Evolutionary conservation across 2,113 vertebrate species (phyloP).

Genomic region (Eretmochelys imbricata): DNA sequence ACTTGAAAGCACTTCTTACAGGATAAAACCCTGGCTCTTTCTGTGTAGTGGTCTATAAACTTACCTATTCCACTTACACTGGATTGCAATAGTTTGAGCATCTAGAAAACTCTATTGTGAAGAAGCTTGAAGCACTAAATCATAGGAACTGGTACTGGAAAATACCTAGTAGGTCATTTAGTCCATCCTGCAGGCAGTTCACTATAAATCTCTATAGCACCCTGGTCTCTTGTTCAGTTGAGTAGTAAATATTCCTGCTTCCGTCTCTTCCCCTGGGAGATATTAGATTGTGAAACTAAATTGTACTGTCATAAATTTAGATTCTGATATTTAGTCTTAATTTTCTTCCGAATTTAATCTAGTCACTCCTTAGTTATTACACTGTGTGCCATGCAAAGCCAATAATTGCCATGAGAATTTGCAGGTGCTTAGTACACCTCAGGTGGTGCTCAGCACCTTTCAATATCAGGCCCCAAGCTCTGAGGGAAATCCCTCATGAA

Average conservation of each 20-base stretch:
- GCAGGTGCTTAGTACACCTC: neutral
- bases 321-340: slow-evolving; percentile 2
- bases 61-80: neutral
- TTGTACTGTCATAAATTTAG: neutral
- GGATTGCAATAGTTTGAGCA: neutral
- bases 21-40: neutral
- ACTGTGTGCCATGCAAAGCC: neutral
- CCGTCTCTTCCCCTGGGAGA: neutral
- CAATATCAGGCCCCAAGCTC: neutral
- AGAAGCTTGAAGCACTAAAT: slow-evolving; percentile 21
- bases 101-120: neutral
- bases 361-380: neutral
- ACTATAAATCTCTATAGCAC: slow-evolving; percentile 14
- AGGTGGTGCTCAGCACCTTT: neutral
- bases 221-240: neutral
- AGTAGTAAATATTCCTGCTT: neutral
- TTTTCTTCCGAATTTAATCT: neutral
- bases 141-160: neutral
- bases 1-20: neutral
- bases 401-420: neutral
- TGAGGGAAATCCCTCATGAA: neutral
- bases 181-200: neutral
- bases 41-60: neutral
- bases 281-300: neutral
- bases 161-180: neutral